Conservation (phyloP, 2,888 invertebrate genomes). For the Scrobipalpa atriplicella region DNA sequence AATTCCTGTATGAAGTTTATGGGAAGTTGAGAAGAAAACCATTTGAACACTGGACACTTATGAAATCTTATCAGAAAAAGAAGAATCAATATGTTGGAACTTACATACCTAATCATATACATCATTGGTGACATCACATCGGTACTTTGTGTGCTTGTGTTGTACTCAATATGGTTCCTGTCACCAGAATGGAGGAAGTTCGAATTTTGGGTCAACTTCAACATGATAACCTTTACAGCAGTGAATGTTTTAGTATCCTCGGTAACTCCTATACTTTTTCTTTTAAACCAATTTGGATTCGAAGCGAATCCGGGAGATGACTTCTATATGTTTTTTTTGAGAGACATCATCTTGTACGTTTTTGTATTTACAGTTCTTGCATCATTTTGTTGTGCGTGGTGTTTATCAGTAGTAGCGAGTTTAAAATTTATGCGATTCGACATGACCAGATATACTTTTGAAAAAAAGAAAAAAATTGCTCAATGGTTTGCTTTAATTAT, state of each 20-base stretch:
- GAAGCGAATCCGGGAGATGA: not conserved
- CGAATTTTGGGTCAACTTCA: not conserved
- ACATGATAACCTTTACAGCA: not conserved
- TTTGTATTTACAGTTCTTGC: not conserved
- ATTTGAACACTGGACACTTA: too few relatives aligned
- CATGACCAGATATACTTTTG: not conserved
- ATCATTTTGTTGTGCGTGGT: not conserved
- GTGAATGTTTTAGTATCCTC: not conserved
- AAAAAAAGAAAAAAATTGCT: not conserved
- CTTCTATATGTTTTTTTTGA: not conserved
- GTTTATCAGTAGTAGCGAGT: not conserved
- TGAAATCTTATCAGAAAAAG: too few relatives aligned
- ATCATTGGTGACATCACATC: not conserved
- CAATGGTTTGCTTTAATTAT: not conserved
- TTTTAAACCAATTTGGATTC: not conserved
- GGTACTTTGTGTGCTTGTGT: not conserved
- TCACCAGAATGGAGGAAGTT: conserved; percentile 7
- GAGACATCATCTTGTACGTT: not conserved
- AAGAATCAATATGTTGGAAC: not conserved
- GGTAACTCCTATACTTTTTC: not conserved
- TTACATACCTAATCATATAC: not conserved
- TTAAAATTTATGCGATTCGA: not conserved
- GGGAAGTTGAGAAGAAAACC: too few relatives aligned
- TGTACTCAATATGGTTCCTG: not conserved
- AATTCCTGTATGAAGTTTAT: too few relatives aligned